A percentile compares a stretch with the other conserved stretches of the same genome.
phyloP scores from a whole-genome alignment of 2,797 vertebrate genomes.

The Melanotaenia parkinsoni region DNA sequence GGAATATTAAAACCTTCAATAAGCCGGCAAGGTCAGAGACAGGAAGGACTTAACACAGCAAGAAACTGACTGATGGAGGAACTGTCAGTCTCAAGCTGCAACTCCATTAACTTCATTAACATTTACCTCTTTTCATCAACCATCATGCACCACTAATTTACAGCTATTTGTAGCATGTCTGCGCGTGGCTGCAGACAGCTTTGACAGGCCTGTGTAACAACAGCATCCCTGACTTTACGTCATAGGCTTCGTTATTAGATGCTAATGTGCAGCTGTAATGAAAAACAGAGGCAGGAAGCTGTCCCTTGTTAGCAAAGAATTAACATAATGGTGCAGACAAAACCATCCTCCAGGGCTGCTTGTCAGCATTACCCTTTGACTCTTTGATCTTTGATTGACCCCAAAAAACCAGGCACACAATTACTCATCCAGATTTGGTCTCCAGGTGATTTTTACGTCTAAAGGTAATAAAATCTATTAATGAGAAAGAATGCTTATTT shows the following conservation, averaged over 20 bases:
- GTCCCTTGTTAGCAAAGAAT: slow-evolving; percentile 1
- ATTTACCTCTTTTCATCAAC: slow-evolving; percentile 4
- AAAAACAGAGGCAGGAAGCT: slow-evolving; percentile 28
- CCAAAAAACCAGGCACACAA: background rate
- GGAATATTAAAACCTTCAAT: slow-evolving; percentile 59
- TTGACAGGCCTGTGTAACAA: slow-evolving; percentile 53
- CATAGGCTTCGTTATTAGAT: slow-evolving; percentile 36
- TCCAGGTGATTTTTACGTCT: background rate
- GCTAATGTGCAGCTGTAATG: slow-evolving; percentile 34
- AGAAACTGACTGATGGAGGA: slow-evolving; percentile 40
- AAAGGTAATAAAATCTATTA: background rate
- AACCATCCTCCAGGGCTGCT: slow-evolving; percentile 15
- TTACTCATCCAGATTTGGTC: background rate
- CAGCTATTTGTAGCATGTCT: slow-evolving; percentile 49
- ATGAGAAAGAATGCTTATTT: background rate
- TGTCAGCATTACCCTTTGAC: slow-evolving; percentile 30
- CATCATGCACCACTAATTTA: slow-evolving; percentile 15
- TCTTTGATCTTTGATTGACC: background rate
- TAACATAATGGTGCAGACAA: background rate
- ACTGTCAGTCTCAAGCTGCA: slow-evolving; percentile 45
- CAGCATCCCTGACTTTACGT: slow-evolving; percentile 55
- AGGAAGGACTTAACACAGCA: slow-evolving; percentile 42
- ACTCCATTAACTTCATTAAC: slow-evolving; percentile 45
- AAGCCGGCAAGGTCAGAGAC: slow-evolving; percentile 42
- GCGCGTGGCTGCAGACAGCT: slow-evolving; percentile 17